phyloP scores from a whole-genome alignment of 2,888 invertebrate genomes.

The Linnaemya tessellans region DNA sequence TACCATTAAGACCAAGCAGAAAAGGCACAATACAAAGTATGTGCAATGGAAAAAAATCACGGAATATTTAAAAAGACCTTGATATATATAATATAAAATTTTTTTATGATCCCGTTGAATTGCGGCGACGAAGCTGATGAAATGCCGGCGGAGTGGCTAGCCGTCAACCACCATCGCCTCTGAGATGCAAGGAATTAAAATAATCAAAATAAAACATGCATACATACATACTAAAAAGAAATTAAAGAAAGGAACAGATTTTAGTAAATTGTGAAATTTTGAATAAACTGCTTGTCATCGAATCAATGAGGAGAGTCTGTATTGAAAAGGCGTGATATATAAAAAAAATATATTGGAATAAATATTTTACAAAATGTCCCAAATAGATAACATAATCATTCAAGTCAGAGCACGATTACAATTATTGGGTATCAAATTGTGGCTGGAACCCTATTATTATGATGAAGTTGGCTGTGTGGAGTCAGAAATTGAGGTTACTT shows the following conservation, averaged over 20 bases:
- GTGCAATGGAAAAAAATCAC: too few species aligned
- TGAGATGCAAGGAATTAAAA: constrained; percentile 32
- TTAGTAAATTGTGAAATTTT: constrained; percentile 58
- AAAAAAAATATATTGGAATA: constrained; percentile 2
- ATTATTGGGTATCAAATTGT: constrained; percentile 88
- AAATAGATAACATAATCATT: constrained; percentile 86
- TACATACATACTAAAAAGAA: neutral
- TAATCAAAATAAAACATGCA: neutral
- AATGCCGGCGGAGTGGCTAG: too few species aligned
- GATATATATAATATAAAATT: too few species aligned
- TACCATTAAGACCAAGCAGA: too few species aligned
- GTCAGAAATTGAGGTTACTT: constrained; percentile 80
- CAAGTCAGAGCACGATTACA: constrained; percentile 88
- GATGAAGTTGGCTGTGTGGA: constrained; percentile 84
- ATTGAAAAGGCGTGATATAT: neutral
- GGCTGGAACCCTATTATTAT: constrained; percentile 88
- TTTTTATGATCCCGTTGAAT: too few species aligned
- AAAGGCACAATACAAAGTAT: too few species aligned
- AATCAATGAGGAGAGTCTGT: neutral
- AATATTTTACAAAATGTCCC: constrained; percentile 75
- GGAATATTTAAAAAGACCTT: too few species aligned
- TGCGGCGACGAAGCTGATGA: too few species aligned
- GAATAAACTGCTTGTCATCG: constrained; percentile 54
- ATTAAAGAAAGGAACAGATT: constrained; percentile 3
- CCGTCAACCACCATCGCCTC: too few species aligned